These are phyloP conservation scores for Myiopsitta monachus DNA, from an alignment of 2,113 vertebrate species.

Conservation along the genomic window DNA sequence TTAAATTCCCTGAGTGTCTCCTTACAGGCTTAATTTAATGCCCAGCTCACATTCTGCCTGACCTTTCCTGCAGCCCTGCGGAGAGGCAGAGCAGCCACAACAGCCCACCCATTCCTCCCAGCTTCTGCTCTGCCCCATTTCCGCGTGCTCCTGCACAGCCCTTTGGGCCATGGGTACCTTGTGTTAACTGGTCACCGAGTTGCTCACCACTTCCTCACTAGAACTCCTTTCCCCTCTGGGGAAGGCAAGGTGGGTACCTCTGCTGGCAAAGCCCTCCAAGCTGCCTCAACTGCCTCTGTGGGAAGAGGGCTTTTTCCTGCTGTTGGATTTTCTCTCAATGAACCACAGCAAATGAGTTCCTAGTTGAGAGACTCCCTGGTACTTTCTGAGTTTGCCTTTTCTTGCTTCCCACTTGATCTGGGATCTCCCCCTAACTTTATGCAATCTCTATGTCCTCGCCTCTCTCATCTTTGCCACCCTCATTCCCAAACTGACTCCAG, in stretches of 20 bases:
- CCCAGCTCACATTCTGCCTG: background rate
- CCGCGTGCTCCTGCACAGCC: background rate
- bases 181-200: background rate
- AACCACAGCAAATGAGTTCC: rapidly evolving
- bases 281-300: rapidly evolving
- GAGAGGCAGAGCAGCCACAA: rapidly evolving
- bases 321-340: background rate
- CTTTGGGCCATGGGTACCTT: background rate
- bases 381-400: background rate
- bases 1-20: background rate
- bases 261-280: rapidly evolving
- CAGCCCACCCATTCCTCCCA: background rate
- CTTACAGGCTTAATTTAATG: conserved; percentile 51
- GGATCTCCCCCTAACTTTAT: background rate
- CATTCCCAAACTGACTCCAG: background rate
- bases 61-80: background rate
- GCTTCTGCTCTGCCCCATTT: background rate
- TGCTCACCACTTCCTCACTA: background rate
- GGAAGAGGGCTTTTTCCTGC: background rate
- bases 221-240: background rate
- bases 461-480: background rate
- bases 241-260: background rate
- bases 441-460: rapidly evolving
- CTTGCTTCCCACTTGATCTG: background rate
- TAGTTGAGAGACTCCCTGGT: background rate